Percentiles rank a stretch among this genome's conserved stretches.
phyloP scores from a whole-genome alignment of 2,888 invertebrate species.

The Epirrhoe tristata region DNA sequence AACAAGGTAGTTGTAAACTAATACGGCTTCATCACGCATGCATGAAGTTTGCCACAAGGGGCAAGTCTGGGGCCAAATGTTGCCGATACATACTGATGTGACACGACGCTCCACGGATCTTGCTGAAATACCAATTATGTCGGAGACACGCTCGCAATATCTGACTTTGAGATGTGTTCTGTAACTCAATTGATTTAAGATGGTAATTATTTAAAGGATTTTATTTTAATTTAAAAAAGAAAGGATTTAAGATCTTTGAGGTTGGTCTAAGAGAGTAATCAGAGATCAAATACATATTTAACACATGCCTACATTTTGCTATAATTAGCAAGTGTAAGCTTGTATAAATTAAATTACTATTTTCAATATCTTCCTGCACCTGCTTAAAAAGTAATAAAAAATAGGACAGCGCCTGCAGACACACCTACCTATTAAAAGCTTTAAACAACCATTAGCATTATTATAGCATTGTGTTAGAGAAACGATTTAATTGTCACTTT shows the following conservation, averaged over 20 bases:
- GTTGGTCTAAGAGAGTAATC: too few relatives aligned
- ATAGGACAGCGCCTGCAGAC: too few relatives aligned
- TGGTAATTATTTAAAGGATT: not conserved
- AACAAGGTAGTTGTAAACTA: slow-evolving; percentile 68
- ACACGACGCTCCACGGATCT: slow-evolving; percentile 23
- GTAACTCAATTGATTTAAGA: not conserved
- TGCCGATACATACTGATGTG: slow-evolving; percentile 43
- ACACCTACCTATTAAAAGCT: not conserved
- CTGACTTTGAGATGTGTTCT: not conserved
- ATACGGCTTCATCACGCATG: slow-evolving; percentile 74
- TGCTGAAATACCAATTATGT: slow-evolving; percentile 26
- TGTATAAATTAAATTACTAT: too few relatives aligned
- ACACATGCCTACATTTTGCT: too few relatives aligned
- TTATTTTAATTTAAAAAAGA: too few relatives aligned
- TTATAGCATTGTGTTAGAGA: not conserved
- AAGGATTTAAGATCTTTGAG: too few relatives aligned
- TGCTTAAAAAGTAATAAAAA: too few relatives aligned
- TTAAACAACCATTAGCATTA: not conserved
- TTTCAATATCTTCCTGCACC: too few relatives aligned
- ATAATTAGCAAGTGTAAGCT: too few relatives aligned
- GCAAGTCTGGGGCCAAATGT: slow-evolving; percentile 40
- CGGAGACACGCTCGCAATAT: slow-evolving; percentile 9
- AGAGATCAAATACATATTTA: too few relatives aligned
- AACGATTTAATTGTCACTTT: slow-evolving; percentile 6
- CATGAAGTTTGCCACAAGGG: slow-evolving; percentile 63